Evolutionary conservation across 2,888 invertebrate genomes (phyloP).

Genomic region (Cryptosula pallasiana): DNA sequence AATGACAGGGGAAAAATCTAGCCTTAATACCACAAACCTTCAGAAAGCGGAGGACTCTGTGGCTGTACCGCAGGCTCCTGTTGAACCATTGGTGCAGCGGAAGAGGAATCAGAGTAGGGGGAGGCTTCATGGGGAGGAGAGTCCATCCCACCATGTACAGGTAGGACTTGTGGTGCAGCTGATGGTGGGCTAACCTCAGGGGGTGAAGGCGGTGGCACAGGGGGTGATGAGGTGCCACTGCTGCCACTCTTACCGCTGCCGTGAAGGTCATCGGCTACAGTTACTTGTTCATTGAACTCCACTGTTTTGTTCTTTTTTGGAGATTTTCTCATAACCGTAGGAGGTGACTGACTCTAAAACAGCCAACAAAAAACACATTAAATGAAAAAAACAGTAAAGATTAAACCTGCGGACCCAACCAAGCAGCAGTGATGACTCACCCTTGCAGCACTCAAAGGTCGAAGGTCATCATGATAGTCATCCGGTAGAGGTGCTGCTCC

Average conservation of each 20-base stretch:
- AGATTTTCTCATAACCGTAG: constrained; percentile 2
- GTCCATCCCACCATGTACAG: not conserved
- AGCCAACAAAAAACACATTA: not conserved
- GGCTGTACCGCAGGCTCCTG: no score
- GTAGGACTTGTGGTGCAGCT: not conserved
- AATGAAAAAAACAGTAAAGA: not conserved
- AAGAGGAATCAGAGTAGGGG: not conserved
- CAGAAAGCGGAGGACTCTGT: no score
- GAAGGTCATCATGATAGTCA: constrained; percentile 21
- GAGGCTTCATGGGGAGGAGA: not conserved
- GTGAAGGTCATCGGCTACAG: not conserved
- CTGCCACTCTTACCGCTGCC: not conserved
- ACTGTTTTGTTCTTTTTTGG: constrained; percentile 10
- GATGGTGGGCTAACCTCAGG: no score
- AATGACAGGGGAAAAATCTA: no score
- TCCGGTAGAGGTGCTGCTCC: not conserved
- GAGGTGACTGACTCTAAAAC: constrained; percentile 1
- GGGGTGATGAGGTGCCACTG: not conserved
- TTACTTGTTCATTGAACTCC: constrained; percentile 4
- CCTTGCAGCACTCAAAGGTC: not conserved
- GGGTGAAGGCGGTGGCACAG: not conserved
- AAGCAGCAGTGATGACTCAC: not conserved
- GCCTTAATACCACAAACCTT: no score
- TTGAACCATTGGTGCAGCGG: not conserved
- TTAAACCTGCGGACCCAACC: not conserved